Base-by-base conservation (phyloP, 2,888 invertebrate genomes). In the Resseliella maxima region DNA sequence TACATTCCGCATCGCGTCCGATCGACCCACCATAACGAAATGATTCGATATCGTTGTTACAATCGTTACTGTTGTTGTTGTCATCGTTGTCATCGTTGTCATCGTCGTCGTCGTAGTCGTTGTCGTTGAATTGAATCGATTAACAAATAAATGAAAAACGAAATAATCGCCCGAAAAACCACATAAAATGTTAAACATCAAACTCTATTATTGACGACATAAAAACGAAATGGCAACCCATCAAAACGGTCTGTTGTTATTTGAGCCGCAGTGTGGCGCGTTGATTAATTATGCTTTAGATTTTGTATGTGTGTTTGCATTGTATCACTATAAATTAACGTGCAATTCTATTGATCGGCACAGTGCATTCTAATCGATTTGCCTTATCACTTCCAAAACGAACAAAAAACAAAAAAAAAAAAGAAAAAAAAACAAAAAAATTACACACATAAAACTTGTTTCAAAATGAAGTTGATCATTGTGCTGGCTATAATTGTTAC, bases 251-350 rank as follows among this genome's bases (percentile, higher is more conserved):
- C 41, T 8, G 41, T 41, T 5, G 5, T 41, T 41, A 41, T 41
- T 12, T n/a, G n/a, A n/a, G 41, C 5, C 41, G 12, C 6, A 41
- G 41, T 12, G 41, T 41, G 41, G 41, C 41, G 12, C 41, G 41
- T 12, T 41, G 41, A 41, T 41, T 41, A 41, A 41, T 41, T 41
- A 41, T 41, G 41, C 41, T 41, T 41, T n/a, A n/a, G n/a, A 41
- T 41, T 41, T 41, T 41, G 41, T 41, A 41, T 41, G 41, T 41
- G 41, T 41, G 46, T 50, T 50, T 50, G 8, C 46, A 50, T 50
- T 50, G 46, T 50, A 18, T 50, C 46, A 50, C 46, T 50, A 50
- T 50, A 50, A 50, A 50, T 50, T 50, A 50, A 50, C 46, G 46
- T 50, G 46, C 46, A 50, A 50, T 50, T 50, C 46, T 50, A 15